phyloP scores from a whole-genome alignment of 2,113 vertebrate species.

The Cavia aperea region DNA sequence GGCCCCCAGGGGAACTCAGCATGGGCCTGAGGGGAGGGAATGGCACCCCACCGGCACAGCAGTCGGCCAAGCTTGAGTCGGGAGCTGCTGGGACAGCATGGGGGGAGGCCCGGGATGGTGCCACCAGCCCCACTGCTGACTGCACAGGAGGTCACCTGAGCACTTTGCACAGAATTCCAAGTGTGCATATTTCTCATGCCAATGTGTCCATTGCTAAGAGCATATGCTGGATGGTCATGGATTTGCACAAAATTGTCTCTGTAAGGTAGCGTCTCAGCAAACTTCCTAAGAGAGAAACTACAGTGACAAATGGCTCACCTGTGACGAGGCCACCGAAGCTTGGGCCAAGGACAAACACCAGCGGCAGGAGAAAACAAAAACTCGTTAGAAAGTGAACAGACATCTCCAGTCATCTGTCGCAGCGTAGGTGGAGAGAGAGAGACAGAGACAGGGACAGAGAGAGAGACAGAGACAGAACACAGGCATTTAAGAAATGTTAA shows the following conservation, averaged over 20 bases:
- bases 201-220: not conserved
- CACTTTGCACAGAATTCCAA: too few species aligned
- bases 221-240: not conserved
- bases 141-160: not conserved
- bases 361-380: not conserved
- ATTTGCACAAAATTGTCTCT: not conserved
- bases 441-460: not conserved
- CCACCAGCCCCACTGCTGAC: not conserved
- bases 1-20: not conserved
- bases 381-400: not conserved
- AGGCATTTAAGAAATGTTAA: not conserved
- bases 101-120: fast-evolving
- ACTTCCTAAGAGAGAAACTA: too few species aligned
- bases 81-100: not conserved
- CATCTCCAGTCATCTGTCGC: not conserved
- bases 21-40: not conserved
- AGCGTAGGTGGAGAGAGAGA: not conserved
- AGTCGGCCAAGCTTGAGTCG: not conserved
- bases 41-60: not conserved
- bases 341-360: not conserved
- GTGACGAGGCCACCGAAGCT: not conserved
- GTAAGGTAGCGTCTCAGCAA: fast-evolving
- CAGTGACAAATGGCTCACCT: not conserved
- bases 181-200: not conserved
- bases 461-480: not conserved